Evolutionary conservation across 2,888 invertebrate genomes (phyloP), one percentile per base, ranked within the genome.

Genomic region (Chironomus riparius): DNA sequence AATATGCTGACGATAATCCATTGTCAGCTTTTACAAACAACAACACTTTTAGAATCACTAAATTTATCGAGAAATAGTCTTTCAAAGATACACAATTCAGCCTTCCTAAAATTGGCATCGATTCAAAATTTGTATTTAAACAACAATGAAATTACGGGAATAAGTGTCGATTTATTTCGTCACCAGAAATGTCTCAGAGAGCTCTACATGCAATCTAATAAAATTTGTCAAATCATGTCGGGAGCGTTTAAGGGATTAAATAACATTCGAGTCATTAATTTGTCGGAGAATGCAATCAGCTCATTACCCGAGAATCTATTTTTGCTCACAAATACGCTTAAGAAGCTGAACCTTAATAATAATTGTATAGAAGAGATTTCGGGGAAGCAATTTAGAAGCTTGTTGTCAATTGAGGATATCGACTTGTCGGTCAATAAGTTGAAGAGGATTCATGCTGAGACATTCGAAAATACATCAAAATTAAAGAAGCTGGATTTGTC

Each of bases 401-500:
- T 74, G 22, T 47, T 68, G 21, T 38, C 13, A 22, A 65, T 74
- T n/a, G 74, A 74, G 47, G 74, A 74, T 12, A 28, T 74, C 2
- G 74, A 74, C 48, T 18, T 68, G 18, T 47, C 47, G 10, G 24
- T 15, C 6, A 74, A 74, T 68, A 61, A 73, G 18, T 70, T 78
- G 3, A 68, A 73, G 12, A 38, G 48, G n/a, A 65, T 78, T 10
- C 68, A 76, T 47, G 65, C 13, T 38, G 50, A 61, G 2, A 56
- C 75, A 2, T 78, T 78, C 28, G 68, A 72, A 4, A 62, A 50
- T 47, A 76, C 78, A 24, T 15, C 47, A 2, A 38, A 28, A 1
- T 70, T 78, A 13, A 78, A 78, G 68, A 68, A 48, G 18, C 47
- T 78, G 7, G 70, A 76, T 48, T 76, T 78, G 13, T 75, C 74